These are phyloP conservation scores for Triplophysa rosa DNA, from an alignment of 2,113 vertebrate genomes.

Conservation along the genomic window DNA sequence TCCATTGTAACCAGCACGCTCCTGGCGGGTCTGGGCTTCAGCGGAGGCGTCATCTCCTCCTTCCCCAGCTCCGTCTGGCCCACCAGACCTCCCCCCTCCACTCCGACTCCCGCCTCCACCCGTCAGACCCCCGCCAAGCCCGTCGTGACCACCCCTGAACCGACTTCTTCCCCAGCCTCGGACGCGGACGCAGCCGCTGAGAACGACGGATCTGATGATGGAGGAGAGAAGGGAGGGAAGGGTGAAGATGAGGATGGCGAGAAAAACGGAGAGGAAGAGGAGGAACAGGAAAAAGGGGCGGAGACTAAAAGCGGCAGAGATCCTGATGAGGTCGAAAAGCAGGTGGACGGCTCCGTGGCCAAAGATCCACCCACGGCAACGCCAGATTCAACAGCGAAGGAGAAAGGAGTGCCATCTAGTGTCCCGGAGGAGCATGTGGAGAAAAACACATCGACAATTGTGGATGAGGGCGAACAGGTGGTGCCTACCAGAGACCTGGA, in stretches of 20 bases:
- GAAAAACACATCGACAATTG: constrained; percentile 48
- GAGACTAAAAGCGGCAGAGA: constrained; percentile 72
- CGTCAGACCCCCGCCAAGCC: constrained; percentile 36
- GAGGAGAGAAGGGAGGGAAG: constrained; percentile 71
- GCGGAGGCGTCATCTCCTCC: constrained; percentile 89
- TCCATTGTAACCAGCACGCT: constrained; percentile 95
- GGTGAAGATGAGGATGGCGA: constrained; percentile 79
- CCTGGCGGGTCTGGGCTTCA: constrained; percentile 90
- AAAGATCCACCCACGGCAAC: constrained; percentile 52
- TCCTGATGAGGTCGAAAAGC: constrained; percentile 6
- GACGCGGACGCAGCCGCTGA: constrained; percentile 61
- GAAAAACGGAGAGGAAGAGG: constrained; percentile 73
- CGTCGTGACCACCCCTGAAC: constrained; percentile 67
- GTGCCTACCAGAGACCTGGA: constrained; percentile 71
- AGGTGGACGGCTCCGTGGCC: constrained; percentile 44
- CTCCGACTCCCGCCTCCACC: constrained; percentile 60
- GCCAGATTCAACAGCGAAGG: constrained; percentile 68
- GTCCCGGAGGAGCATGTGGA: constrained; percentile 47
- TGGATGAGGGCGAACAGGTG: constrained; percentile 49
- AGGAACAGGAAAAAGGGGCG: constrained; percentile 73
- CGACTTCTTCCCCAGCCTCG: constrained; percentile 60
- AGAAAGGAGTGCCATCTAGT: constrained; percentile 66
- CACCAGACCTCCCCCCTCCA: constrained; percentile 69
- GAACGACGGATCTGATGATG: constrained; percentile 62
- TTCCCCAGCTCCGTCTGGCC: constrained; percentile 95